Base-by-base conservation (phyloP, 1,140 invertebrate species). In the Zaprionus africanus region DNA sequence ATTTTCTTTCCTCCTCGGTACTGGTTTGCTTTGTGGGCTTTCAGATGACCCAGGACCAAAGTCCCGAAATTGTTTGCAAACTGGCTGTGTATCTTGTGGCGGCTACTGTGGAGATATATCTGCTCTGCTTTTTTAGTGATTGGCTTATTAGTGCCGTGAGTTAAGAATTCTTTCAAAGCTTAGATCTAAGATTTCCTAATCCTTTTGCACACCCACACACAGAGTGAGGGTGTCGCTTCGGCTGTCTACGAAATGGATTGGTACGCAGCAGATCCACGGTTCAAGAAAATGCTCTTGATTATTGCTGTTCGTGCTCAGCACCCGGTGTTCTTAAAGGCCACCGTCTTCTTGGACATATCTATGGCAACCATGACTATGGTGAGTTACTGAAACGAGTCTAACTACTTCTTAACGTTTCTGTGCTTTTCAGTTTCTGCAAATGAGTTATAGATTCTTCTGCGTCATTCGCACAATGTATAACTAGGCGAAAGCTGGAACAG, bases 1-100 rank as follows among this genome's bases (percentile, higher is more conserved):
- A 91, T 53, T 84, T 92, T 26, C 46, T 75, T 1, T 53, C 83
- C 15, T 84, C 88, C 0, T 84, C 85, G 0, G 22, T 81, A 12
- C 15, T 90, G 1, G 79, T 90, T 7, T 92, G 90, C 17, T 90
- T 92, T 28, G 63, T 87, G 31, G 85, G 90, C 9, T 91, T 92
- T 59, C 82, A 79, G 34, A 79, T 92, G 64, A 79, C 88, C 15
- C 61, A 87, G 4, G 81, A 66, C 1, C 38, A 79, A 0, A 75
- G 67, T 38, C 60, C 64, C 0, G 77, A 80, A 7, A 17, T 64
- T 0, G 13, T 60, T 0, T 49, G 57, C 4, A 91, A 91, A 51
- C 38, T 90, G 31, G n/a, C 34, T 0, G 12, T 90, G 0, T 70
- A 84, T 9, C 11, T 91, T 12, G 43, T 85, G 0, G 71, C 87